phyloP scores from a whole-genome alignment of 1,140 invertebrate genomes.

The Megalopta genalis region DNA sequence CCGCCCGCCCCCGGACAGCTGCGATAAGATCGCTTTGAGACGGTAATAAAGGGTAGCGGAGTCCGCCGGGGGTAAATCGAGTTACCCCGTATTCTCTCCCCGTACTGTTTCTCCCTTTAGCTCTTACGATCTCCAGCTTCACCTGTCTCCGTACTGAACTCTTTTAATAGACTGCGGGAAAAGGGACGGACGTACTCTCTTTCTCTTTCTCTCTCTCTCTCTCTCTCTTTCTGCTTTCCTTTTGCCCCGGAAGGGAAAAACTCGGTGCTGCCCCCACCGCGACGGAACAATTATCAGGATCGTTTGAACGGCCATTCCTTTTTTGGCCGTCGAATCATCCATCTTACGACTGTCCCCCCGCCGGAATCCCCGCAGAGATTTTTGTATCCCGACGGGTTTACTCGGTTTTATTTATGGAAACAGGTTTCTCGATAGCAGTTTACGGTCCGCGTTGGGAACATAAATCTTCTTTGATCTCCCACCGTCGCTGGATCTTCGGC shows the following conservation, averaged over 20 bases:
- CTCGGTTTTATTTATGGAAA: neutral
- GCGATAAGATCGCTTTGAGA: conserved; percentile 76
- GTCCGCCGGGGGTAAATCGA: conserved; percentile 72
- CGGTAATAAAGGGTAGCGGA: conserved; percentile 73
- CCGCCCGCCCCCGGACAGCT: neutral
- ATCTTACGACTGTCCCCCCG: neutral
- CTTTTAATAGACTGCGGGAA: conserved; percentile 13
- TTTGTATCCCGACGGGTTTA: neutral
- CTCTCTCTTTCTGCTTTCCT: too few relatives aligned
- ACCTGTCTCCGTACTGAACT: conserved; percentile 10
- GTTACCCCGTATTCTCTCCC: conserved; percentile 60
- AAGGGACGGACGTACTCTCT: neutral
- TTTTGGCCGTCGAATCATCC: neutral
- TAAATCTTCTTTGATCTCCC: neutral
- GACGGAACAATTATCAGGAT: conserved; percentile 17
- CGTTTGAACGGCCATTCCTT: neutral
- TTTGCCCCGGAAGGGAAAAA: neutral
- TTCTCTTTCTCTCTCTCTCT: too few relatives aligned
- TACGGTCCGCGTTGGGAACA: too few relatives aligned
- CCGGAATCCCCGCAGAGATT: neutral
- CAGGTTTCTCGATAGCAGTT: neutral
- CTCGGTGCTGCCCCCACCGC: neutral
- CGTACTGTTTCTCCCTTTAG: conserved; percentile 14
- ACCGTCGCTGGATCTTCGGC: too few relatives aligned
- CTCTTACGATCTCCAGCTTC: conserved; percentile 26